Conservation (phyloP, 2,113 vertebrate genomes). For the Halcyon senegalensis region DNA sequence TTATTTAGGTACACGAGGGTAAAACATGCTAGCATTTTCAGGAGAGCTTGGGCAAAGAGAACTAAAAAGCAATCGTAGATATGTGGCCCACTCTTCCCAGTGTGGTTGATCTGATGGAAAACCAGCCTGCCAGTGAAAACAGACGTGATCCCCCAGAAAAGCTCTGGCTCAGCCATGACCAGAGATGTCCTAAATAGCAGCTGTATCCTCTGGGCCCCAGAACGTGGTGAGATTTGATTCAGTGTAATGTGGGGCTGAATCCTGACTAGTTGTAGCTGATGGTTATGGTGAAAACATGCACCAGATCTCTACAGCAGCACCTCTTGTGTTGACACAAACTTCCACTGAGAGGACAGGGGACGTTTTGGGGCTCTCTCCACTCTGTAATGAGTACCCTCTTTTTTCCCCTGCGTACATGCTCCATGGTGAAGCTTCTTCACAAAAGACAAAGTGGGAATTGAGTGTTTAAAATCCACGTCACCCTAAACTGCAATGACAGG, state of each 20-base stretch:
- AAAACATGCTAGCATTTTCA: not conserved
- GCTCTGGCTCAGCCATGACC: not conserved
- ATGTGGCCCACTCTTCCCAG: not conserved
- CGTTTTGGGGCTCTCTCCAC: not conserved
- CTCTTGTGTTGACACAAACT: not conserved
- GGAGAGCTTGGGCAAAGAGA: not conserved
- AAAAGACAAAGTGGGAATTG: not conserved
- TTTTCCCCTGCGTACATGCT: not conserved
- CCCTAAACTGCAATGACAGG: not conserved
- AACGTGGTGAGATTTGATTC: not conserved
- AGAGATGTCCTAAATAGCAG: not conserved
- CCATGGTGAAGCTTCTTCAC: not conserved
- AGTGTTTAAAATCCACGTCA: not conserved
- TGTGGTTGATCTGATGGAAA: not conserved
- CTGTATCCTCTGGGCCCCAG: not conserved
- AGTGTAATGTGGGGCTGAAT: not conserved
- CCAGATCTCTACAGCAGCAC: not conserved
- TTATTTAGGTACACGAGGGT: not conserved
- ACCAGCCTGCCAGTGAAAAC: not conserved
- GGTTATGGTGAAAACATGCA: not conserved
- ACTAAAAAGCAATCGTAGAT: not conserved
- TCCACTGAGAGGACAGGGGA: not conserved
- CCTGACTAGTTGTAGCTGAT: not conserved
- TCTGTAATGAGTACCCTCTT: not conserved
- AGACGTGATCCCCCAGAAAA: not conserved